Evolutionary conservation across 2,888 invertebrate genomes (phyloP), one percentile per base, ranked within the genome.

Genomic region (Reticulitermes lucifugus): DNA sequence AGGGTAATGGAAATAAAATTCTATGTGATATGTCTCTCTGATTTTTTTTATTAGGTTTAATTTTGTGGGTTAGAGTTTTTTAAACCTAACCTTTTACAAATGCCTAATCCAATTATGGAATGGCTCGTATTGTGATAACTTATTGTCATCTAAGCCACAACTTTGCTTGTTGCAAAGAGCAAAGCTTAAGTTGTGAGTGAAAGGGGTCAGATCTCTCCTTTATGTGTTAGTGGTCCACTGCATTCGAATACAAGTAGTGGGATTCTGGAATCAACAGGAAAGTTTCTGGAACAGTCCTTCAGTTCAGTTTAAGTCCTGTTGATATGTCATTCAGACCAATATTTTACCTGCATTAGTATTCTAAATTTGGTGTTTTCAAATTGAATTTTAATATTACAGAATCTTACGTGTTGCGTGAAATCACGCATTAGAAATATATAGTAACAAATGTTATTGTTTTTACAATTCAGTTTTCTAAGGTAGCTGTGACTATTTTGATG

Each of bases 331-430:
- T 73, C 46, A 46, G 43, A 46, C 77, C 22, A 77, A 35, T 73
- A 73, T 73, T 46, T 73, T 73, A 73, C 73, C 73, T 73, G 73
- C n/a, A 77, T 46, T 77, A 46, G 77, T 77, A 77, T 77, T 77
- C 77, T 51, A 77, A 77, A 77, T 46, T 77, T 46, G 6, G n/a
- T 77, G 51, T 75, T 75, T 75, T 77, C n/a, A 77, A 46, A 77
- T 46, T 77, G 73, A 73, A 41, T 73, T 73, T 35, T 73, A 29
- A 73, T 73, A 73, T 73, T 73, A 18, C 41, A 35, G 14, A 35
- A 29, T 41, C 14, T 35, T 73, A 41, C 5, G 14, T 73, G 41
- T 73, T 41, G 70, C 29, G n/a, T 29, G n/a, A 70, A 70, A 25
- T 29, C 25, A 25, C 14, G n/a, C 25, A 25, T 65, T 65, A n/a